Conservation (phyloP, 2,113 vertebrate genomes). For the Campylomormyrus numenius region DNA sequence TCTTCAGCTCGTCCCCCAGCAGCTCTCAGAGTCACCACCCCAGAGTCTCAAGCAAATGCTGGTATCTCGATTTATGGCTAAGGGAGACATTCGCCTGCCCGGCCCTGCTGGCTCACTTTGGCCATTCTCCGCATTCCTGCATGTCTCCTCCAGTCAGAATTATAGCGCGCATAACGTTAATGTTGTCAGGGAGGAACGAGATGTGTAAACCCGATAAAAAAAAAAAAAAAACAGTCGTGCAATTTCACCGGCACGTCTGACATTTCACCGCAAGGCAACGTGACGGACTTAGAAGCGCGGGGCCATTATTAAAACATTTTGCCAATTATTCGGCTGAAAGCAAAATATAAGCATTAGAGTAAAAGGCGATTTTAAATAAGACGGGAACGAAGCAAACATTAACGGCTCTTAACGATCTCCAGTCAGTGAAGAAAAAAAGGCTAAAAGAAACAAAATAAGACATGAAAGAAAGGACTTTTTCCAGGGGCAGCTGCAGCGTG, state of each 20-base stretch:
- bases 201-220: not conserved
- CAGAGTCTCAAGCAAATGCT: not conserved
- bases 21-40: slow-evolving; percentile 3
- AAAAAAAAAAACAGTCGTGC: not conserved
- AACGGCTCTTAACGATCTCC: not conserved
- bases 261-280: not conserved
- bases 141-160: not conserved
- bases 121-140: not conserved
- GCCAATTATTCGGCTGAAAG: not conserved
- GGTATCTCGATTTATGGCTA: not conserved
- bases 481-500: not conserved
- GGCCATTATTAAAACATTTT: slow-evolving; percentile 5
- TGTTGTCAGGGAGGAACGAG: not conserved
- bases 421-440: not conserved
- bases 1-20: slow-evolving; percentile 8
- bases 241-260: not conserved
- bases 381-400: not conserved
- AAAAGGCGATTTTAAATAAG: slow-evolving; percentile 1
- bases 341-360: not conserved
- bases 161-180: not conserved
- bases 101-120: no score
- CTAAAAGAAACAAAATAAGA: not conserved
- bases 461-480: not conserved
- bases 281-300: not conserved
- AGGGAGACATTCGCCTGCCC: not conserved